phyloP scores from a whole-genome alignment of 1,140 invertebrate genomes.

The Tenebrio molitor region DNA sequence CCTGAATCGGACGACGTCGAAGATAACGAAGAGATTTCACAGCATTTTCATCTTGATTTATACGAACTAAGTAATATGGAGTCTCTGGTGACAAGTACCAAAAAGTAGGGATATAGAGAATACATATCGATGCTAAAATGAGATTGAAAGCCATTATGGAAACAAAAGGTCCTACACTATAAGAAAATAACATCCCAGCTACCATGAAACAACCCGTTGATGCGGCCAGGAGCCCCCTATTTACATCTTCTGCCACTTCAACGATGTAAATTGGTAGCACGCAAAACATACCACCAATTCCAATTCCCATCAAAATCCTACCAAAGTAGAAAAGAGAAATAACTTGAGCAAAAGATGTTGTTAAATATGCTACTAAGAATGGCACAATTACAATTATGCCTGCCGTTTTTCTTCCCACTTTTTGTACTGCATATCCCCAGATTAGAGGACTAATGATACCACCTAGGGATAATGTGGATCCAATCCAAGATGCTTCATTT shows the following conservation, averaged over 20 bases:
- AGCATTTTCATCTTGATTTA: constrained; percentile 74
- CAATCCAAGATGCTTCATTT: constrained; percentile 82
- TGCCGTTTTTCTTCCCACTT: constrained; percentile 66
- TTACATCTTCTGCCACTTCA: constrained; percentile 76
- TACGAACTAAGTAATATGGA: constrained; percentile 78
- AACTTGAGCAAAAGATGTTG: constrained; percentile 71
- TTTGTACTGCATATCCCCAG: constrained; percentile 63
- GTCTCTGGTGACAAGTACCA: constrained; percentile 76
- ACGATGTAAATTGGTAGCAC: constrained; percentile 76
- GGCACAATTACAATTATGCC: constrained; percentile 68
- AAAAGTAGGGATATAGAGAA: constrained; percentile 70
- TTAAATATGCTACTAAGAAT: constrained; percentile 75
- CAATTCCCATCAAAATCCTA: constrained; percentile 72
- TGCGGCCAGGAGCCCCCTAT: constrained; percentile 70
- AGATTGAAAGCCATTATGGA: constrained; percentile 67
- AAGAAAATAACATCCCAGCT: constrained; percentile 57
- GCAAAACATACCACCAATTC: constrained; percentile 76
- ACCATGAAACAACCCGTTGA: constrained; percentile 52
- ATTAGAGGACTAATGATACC: constrained; percentile 72
- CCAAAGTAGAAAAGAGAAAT: constrained; percentile 69
- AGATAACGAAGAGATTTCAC: constrained; percentile 69
- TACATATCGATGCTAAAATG: constrained; percentile 66
- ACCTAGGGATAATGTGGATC: constrained; percentile 82
- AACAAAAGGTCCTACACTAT: constrained; percentile 55
- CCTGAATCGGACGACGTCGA: neutral